Base-by-base conservation (phyloP, 2,113 vertebrate species). In the Rhagologus leucostigma region DNA sequence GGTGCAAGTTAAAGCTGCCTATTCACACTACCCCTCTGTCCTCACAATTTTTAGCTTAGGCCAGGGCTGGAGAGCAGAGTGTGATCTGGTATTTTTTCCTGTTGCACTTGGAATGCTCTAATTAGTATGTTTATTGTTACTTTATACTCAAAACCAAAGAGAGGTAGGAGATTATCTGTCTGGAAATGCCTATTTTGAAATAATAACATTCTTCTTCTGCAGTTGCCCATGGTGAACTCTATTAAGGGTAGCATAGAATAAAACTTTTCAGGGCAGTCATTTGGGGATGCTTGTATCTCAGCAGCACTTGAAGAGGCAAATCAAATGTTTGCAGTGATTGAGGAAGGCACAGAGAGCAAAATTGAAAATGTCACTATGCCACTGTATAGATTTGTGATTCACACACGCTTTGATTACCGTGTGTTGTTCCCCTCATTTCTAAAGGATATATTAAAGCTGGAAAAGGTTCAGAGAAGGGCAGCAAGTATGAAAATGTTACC, bases 391-490 rank as follows among this genome's bases (percentile, higher is more conserved):
- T 77, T 37, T 65, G 29, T 95, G 84, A 94, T 74, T 92, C 89
- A 84, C 63, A 56, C 23, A 49, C 0, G 2, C 87, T 87, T 90
- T 84, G 77, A 91, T 94, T 92, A 57, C 35, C 0, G 3, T 77
- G 50, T 63, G 47, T 77, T 55, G 18, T 81, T 89, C 47, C 22
- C 14, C 7, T 93, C 33, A 39, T 81, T 94, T 84, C 60, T 84
- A 17, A 89, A 93, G 68, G 59, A n/a, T 84, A 33, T 77, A 77
- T 81, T 77, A 81, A 82, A 87, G 30, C 60, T 91, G 59, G 50
- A 55, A 93, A 84, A 87, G 42, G 89, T 87, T 93, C 91, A 94
- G 77, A 93, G 78, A 70, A 84, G 60, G 81, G 44, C 52, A 93
- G 33, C 33, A 59, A 84, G 60, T 70, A 67, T 78, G n/a, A 55